phyloP scores from a whole-genome alignment of 2,113 vertebrate genomes.

The Ploceus nigricollis region DNA sequence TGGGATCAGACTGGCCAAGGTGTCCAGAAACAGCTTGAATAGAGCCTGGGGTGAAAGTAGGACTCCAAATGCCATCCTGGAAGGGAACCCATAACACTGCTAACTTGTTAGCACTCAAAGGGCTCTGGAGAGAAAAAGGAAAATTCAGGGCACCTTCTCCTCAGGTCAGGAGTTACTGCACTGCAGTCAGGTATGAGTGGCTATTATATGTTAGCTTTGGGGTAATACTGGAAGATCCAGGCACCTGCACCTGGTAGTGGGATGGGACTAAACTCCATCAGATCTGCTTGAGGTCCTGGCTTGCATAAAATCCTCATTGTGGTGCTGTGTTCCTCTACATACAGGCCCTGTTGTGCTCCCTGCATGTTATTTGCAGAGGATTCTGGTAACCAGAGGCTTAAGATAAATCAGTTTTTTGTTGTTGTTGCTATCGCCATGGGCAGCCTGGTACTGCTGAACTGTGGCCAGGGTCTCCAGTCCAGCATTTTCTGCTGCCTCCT shows the following conservation, averaged over 20 bases:
- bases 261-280: neutral
- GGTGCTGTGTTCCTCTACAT: neutral
- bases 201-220: neutral
- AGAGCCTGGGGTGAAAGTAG: neutral
- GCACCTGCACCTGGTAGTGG: neutral
- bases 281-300: neutral
- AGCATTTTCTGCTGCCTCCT: neutral
- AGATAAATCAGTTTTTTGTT: neutral
- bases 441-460: conserved; percentile 18
- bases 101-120: neutral
- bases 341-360: neutral
- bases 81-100: neutral
- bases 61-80: neutral
- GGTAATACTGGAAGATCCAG: neutral
- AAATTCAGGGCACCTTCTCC: neutral
- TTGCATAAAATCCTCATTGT: neutral
- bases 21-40: neutral
- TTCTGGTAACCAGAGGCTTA: neutral
- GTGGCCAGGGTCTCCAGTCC: neutral
- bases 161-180: neutral
- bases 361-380: neutral
- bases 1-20: neutral
- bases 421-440: neutral
- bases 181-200: neutral
- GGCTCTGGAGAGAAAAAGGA: neutral